phyloP scores from a whole-genome alignment of 2,888 invertebrate genomes.

The Sarcophaga subvicina region DNA sequence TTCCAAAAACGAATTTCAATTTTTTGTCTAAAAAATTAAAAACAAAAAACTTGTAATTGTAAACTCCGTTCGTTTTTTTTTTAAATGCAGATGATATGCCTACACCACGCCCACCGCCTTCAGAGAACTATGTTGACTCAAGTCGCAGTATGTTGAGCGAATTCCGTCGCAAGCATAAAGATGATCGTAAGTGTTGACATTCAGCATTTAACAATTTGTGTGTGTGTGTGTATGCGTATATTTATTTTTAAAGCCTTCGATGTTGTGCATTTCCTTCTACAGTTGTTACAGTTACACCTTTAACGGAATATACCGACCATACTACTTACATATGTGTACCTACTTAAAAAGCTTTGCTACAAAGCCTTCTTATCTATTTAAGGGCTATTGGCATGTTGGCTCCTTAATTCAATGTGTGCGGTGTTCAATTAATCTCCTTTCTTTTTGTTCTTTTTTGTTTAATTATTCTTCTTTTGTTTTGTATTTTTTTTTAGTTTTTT shows the following conservation, averaged over 20 bases:
- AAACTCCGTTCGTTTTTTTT: constrained; percentile 15
- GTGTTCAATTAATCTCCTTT: constrained; percentile 52
- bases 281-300: constrained; percentile 49
- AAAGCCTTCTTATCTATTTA: constrained; percentile 31
- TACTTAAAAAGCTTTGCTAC: constrained; percentile 52
- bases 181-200: constrained; percentile 84
- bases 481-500: background rate
- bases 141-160: constrained; percentile 80
- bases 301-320: constrained; percentile 34
- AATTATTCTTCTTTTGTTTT: constrained; percentile 42
- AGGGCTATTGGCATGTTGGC: constrained; percentile 69
- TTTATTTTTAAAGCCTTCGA: constrained; percentile 75
- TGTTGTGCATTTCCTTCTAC: constrained; percentile 75
- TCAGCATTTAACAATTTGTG: constrained; percentile 36
- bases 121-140: constrained; percentile 78
- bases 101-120: constrained; percentile 79
- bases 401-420: constrained; percentile 56
- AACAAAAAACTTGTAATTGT: constrained; percentile 5
- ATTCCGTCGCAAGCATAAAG: constrained; percentile 86
- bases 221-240: constrained; percentile 44
- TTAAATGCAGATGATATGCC: constrained; percentile 78
- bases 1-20: background rate
- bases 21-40: background rate
- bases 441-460: constrained; percentile 19
- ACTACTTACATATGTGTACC: too few relatives aligned